Conservation (phyloP, 53 echinoderm and acorn worm genomes). For the Patiria pectinifera region DNA sequence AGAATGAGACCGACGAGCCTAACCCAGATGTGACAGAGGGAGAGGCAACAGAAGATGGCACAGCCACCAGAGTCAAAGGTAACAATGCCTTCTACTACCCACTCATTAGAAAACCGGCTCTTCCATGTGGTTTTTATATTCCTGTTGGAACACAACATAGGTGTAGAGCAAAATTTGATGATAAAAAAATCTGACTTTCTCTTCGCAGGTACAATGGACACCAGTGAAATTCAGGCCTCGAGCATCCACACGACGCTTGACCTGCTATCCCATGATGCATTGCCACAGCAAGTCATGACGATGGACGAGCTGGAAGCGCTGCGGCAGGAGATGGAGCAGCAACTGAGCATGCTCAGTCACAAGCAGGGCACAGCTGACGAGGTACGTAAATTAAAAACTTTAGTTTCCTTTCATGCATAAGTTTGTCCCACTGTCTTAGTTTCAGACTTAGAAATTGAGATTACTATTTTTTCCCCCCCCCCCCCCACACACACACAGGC, state of each 20-base stretch:
- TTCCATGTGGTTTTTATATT: neutral
- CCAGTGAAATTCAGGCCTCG: conserved; percentile 59
- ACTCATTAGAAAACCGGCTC: neutral
- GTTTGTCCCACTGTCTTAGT: neutral
- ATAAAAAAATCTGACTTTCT: neutral
- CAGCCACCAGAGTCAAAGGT: conserved; percentile 44
- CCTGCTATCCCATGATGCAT: conserved; percentile 49
- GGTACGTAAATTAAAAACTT: conserved; percentile 51
- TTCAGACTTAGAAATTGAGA: neutral
- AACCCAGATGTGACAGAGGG: conserved; percentile 68
- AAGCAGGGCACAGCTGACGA: conserved; percentile 70
- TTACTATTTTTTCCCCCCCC: too few relatives aligned
- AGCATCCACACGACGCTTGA: conserved; percentile 85
- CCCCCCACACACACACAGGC: too few relatives aligned
- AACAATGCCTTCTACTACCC: neutral
- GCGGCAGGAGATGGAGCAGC: conserved; percentile 80
- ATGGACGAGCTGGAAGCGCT: conserved; percentile 78
- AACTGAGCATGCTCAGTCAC: conserved; percentile 77
- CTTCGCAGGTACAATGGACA: conserved; percentile 36
- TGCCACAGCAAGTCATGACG: conserved; percentile 19
- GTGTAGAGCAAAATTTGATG: neutral
- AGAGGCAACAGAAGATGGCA: conserved; percentile 60
- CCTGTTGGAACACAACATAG: neutral
- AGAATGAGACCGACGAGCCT: conserved; percentile 65
- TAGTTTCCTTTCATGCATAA: neutral